Evolutionary conservation across 1,140 invertebrate species (phyloP).

Genomic region (Orius insidiosus): DNA sequence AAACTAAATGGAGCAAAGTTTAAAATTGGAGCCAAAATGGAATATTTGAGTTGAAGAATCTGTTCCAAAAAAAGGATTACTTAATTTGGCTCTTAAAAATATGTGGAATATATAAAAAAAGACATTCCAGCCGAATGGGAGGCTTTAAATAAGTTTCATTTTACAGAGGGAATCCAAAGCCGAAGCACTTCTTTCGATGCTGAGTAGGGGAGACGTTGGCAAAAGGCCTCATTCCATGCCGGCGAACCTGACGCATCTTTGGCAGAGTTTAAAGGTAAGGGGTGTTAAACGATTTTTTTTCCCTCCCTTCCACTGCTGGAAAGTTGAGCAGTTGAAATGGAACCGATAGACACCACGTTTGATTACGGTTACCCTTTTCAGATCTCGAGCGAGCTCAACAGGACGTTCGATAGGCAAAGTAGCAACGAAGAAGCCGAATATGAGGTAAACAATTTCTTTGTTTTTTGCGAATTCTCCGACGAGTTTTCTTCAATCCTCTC

Average conservation of each 20-base stretch:
- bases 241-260: slow-evolving; percentile 15
- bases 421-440: too few species aligned
- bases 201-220: slow-evolving; percentile 13
- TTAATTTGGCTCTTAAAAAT: too few species aligned
- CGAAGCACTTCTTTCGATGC: slow-evolving; percentile 10
- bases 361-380: background rate
- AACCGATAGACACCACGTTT: too few species aligned
- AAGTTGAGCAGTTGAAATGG: background rate
- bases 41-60: too few species aligned
- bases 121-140: too few species aligned
- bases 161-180: slow-evolving; percentile 14
- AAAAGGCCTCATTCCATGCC: slow-evolving; percentile 14
- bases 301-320: slow-evolving; percentile 1
- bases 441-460: too few species aligned
- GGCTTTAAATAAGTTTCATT: background rate
- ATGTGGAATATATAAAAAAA: too few species aligned
- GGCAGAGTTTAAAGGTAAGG: slow-evolving; percentile 17
- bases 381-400: slow-evolving; percentile 7
- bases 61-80: too few species aligned
- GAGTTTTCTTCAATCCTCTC: too few species aligned
- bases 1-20: too few species aligned
- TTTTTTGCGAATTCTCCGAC: too few species aligned
- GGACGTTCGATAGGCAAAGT: background rate
- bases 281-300: background rate
- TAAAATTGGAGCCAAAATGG: too few species aligned